phyloP scores from a whole-genome alignment of 2,113 vertebrate species.

The Crotalus helleri region DNA sequence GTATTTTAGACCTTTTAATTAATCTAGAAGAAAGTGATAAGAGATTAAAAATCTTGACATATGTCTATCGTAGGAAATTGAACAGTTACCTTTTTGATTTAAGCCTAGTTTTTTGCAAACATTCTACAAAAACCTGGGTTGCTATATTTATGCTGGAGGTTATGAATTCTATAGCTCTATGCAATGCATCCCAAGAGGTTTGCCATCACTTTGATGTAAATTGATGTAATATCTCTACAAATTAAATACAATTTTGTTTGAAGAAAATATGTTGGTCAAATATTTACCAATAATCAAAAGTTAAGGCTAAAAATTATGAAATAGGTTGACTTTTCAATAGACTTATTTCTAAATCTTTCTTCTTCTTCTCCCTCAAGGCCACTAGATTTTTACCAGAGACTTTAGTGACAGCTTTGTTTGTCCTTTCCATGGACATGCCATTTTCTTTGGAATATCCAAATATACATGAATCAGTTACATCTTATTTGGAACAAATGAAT shows the following conservation, averaged over 20 bases:
- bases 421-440: constrained; percentile 84
- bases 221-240: neutral
- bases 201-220: neutral
- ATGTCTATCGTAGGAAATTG: neutral
- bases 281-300: neutral
- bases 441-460: constrained; percentile 81
- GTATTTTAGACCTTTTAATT: neutral
- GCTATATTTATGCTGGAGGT: neutral
- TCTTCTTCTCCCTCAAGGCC: constrained; percentile 70
- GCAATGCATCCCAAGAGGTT: neutral
- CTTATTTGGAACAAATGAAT: constrained; percentile 91
- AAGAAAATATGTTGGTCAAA: neutral
- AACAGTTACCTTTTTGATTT: neutral
- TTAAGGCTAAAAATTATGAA: constrained; percentile 5
- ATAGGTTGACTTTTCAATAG: neutral
- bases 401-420: constrained; percentile 78
- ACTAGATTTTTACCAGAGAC: constrained; percentile 78
- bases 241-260: neutral
- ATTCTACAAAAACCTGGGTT: neutral
- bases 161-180: neutral
- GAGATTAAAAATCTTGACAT: neutral
- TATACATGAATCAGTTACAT: constrained; percentile 80
- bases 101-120: too few relatives aligned
- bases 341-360: neutral
- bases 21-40: neutral